phyloP scores from a whole-genome alignment of 2,797 vertebrate genomes.

The Petrocephalus schoutedeni region DNA sequence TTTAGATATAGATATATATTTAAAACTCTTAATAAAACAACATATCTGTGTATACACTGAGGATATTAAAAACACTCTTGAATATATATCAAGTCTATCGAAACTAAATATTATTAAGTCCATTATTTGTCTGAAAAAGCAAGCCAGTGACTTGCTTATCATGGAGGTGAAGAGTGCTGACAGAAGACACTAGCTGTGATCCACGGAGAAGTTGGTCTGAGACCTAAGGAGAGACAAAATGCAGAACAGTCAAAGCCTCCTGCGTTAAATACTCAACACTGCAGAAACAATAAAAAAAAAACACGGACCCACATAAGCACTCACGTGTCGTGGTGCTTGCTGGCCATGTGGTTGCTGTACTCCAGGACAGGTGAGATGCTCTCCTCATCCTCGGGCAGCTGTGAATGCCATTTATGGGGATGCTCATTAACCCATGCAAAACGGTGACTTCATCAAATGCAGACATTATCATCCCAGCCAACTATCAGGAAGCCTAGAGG shows the following conservation, averaged over 20 bases:
- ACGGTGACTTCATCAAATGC: not conserved
- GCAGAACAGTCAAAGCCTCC: not conserved
- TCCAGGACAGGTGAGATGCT: slow-evolving; percentile 47
- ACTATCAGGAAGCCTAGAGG: not conserved
- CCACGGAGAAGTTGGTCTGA: slow-evolving; percentile 18
- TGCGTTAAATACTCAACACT: not conserved
- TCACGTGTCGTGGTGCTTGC: slow-evolving; percentile 51
- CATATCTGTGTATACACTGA: not conserved
- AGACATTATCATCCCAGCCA: not conserved
- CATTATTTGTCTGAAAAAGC: not conserved
- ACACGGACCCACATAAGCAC: slow-evolving; percentile 30
- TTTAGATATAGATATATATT: not conserved
- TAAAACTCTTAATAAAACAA: not conserved
- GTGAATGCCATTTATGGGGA: slow-evolving; percentile 20
- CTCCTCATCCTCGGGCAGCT: slow-evolving; percentile 80
- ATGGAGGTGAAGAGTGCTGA: not conserved
- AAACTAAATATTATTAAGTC: not conserved
- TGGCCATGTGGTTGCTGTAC: slow-evolving; percentile 65
- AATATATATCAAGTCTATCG: not conserved
- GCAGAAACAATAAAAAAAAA: not conserved
- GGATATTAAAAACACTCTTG: not conserved
- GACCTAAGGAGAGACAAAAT: not conserved
- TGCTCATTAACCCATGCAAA: not conserved
- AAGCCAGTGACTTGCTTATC: not conserved
- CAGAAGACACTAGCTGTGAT: not conserved